Conservation (phyloP, 1,140 invertebrate species). For the Caenorhabditis latens region DNA sequence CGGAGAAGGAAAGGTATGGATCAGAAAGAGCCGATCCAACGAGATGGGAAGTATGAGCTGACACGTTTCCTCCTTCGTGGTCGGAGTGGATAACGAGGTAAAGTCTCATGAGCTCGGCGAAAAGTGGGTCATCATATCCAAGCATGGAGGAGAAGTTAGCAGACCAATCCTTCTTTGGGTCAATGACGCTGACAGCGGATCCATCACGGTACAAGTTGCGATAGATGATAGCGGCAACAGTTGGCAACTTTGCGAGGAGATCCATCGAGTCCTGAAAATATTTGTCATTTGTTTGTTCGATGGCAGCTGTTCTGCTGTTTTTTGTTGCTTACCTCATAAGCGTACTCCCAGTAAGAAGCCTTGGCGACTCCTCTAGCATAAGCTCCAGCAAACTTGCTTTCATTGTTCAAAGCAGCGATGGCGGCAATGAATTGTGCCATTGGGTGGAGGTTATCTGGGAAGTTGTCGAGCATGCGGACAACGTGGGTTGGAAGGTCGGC, state of each 20-base stretch:
- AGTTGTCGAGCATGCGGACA: conserved; percentile 92
- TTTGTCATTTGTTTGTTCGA: conserved; percentile 17
- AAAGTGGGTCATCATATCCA: conserved; percentile 88
- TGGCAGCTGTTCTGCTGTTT: conserved; percentile 4
- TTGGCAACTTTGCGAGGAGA: conserved; percentile 93
- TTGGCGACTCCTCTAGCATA: conserved; percentile 89
- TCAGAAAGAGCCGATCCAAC: conserved; percentile 94
- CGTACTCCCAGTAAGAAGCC: conserved; percentile 89
- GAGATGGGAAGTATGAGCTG: conserved; percentile 91
- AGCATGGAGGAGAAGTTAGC: conserved; percentile 93
- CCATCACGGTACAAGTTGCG: conserved; percentile 89
- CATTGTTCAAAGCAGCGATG: conserved; percentile 90
- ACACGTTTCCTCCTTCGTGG: conserved; percentile 86
- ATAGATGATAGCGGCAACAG: conserved; percentile 94
- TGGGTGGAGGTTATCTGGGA: conserved; percentile 92
- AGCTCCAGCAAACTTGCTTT: conserved; percentile 93
- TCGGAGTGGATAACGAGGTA: conserved; percentile 92
- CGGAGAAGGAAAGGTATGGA: conserved; percentile 92
- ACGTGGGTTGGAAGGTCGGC: conserved; percentile 92
- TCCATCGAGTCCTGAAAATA: conserved; percentile 90
- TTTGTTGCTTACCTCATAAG: conserved; percentile 65
- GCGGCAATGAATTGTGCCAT: conserved; percentile 96
- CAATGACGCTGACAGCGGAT: conserved; percentile 87
- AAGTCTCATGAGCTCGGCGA: conserved; percentile 92
- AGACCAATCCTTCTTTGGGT: conserved; percentile 91